Base-by-base conservation (phyloP, 2,113 vertebrate genomes). In the Apteryx owenii region DNA sequence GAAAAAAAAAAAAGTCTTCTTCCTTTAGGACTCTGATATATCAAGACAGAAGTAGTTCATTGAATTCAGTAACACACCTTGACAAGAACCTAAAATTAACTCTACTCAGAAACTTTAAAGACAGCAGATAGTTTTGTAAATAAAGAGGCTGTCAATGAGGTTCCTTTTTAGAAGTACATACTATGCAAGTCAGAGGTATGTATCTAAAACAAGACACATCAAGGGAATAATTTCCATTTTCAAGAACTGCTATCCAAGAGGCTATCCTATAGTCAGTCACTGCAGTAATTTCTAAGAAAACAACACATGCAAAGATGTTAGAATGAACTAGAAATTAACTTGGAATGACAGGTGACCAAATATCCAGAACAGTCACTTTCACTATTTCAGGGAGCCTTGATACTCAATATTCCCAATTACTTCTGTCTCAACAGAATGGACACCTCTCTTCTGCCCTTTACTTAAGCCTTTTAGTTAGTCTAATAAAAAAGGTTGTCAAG, bases 261-360 rank as follows among this genome's bases (percentile, higher is more conserved):
- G 26, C n/a, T 12, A 40, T 38, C 26, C 36, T 21, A 21, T 25
- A 10, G 46, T n/a, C 21, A 50, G 18, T 48, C 46, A 33, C 21
- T 33, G 46, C 46, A 44, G 46, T 70, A 31, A 48, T 16, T 21
- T 70, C 16, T 21, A 23, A 17, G 40, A 46, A 6, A 22, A 31
- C 22, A 2, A 48, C 25, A 18, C 53, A 62, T 78, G 95, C 64
- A 97, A 56, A 95, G 84, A 87, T 31, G 58, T 64, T 40, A 62
- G 93, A 95, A 95, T 29, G 14, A 85, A 40, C 87, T 7, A 70
- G 79, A 95, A 95, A 89, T 51, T 51, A 44, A 2, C 89, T 83
- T 65, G 42, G 84, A 75, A 40, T 48, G 72, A 72, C 90, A 76
- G 3, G 1, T 25, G 85, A 51, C 14, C 51, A 7, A 31, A 60